Evolutionary conservation across 2,113 vertebrate genomes (phyloP).

Genomic region (Sprattus sprattus): DNA sequence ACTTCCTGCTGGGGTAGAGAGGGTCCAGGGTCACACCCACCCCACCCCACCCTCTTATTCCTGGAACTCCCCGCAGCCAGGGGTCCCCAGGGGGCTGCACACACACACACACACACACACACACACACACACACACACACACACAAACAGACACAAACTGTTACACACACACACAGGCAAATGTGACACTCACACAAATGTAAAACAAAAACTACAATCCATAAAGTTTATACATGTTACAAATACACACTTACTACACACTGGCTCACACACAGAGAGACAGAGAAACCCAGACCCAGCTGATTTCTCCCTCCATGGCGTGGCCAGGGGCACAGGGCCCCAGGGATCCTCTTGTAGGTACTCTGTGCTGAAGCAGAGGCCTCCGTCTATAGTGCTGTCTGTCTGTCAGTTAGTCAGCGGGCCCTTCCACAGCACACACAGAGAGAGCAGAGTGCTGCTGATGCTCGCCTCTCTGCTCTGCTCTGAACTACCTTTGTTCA

Average conservation of each 20-base stretch:
- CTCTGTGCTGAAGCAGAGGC: neutral
- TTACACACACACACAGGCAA: slow-evolving; percentile 33
- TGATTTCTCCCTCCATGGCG: neutral
- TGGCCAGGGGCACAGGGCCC: neutral
- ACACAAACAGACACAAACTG: slow-evolving; percentile 16
- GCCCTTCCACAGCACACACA: neutral
- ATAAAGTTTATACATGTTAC: too few relatives aligned
- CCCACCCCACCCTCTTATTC: slow-evolving; percentile 65
- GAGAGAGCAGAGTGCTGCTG: neutral
- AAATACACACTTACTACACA: slow-evolving; percentile 30
- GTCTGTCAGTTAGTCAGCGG: neutral
- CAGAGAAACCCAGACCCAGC: neutral
- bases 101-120: slow-evolving; percentile 28
- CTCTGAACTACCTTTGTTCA: slow-evolving; percentile 19
- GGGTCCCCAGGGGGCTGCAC: slow-evolving; percentile 31
- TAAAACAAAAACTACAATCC: neutral
- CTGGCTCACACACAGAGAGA: slow-evolving; percentile 37
- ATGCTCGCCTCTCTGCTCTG: neutral
- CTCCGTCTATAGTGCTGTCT: neutral
- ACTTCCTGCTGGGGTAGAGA: slow-evolving; percentile 69
- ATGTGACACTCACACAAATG: slow-evolving; percentile 11
- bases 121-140: neutral
- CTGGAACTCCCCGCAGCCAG: slow-evolving; percentile 55
- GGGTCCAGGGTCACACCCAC: slow-evolving; percentile 70
- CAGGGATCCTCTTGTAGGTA: neutral